A percentile compares a stretch with the other conserved stretches of the same genome.
Evolutionary conservation across 2,113 vertebrate genomes (phyloP).

Genomic region (Mirounga angustirostris): DNA sequence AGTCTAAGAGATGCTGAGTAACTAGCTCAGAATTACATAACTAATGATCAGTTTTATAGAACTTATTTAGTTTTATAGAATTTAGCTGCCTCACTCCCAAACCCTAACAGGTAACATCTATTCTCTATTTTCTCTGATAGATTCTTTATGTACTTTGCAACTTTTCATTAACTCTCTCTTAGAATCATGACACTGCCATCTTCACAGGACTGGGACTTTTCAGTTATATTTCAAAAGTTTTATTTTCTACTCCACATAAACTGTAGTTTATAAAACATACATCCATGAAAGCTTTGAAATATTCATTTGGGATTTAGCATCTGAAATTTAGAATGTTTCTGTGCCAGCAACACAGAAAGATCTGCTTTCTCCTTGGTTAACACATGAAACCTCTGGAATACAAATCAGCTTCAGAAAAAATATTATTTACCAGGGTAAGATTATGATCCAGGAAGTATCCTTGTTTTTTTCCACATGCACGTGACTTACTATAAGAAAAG

Average conservation of each 20-base stretch:
- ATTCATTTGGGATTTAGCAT: slow-evolving; percentile 23
- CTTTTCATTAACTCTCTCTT: background rate
- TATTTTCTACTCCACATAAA: slow-evolving; percentile 24
- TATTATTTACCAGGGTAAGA: background rate
- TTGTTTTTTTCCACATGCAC: background rate
- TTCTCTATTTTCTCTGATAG: background rate
- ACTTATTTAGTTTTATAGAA: background rate
- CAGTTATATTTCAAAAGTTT: slow-evolving; percentile 42
- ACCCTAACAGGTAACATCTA: background rate
- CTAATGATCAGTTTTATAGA: background rate
- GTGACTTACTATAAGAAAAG: background rate
- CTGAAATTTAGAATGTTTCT: slow-evolving; percentile 41
- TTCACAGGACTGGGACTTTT: background rate
- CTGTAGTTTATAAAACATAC: slow-evolving; percentile 11
- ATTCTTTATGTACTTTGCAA: background rate
- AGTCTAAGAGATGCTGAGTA: background rate
- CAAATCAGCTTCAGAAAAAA: slow-evolving; percentile 3
- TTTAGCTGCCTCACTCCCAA: background rate
- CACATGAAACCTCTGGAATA: background rate
- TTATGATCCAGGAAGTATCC: background rate
- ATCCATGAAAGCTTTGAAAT: slow-evolving; percentile 39
- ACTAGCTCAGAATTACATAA: background rate
- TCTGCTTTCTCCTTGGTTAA: background rate
- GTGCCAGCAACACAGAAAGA: slow-evolving; percentile 2
- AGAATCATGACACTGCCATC: background rate